Evolutionary conservation across 2,113 vertebrate genomes (phyloP).

Genomic region (Geothlypis trichas): DNA sequence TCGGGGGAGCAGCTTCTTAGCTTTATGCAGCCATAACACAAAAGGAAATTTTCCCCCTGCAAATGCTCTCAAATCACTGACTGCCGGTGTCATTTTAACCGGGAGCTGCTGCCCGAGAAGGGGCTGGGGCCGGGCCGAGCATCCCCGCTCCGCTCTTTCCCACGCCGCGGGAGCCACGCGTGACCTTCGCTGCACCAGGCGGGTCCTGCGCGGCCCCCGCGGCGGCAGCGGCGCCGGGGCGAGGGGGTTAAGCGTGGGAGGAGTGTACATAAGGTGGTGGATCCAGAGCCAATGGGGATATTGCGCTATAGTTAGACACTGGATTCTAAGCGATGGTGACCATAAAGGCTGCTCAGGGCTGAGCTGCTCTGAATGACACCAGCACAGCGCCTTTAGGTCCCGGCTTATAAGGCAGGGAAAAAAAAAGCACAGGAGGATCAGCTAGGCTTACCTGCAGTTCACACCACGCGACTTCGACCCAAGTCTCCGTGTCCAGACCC

Average conservation of each 20-base stretch:
- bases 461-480: constrained; percentile 98
- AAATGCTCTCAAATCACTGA: rapidly evolving
- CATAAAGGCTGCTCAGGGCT: constrained; percentile 42
- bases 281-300: constrained; percentile 38
- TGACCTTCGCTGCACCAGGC: background rate
- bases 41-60: background rate
- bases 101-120: background rate
- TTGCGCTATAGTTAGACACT: constrained; percentile 65
- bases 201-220: background rate
- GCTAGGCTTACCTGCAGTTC: constrained; percentile 91
- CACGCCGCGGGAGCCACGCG: background rate
- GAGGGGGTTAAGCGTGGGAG: constrained; percentile 55
- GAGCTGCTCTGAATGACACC: constrained; percentile 2
- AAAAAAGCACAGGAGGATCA: background rate
- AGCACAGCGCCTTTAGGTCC: background rate
- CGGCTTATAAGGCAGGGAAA: background rate
- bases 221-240: background rate
- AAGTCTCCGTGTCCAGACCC: constrained; percentile 96
- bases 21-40: rapidly evolving
- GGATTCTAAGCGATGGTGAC: constrained; percentile 37
- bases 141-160: background rate
- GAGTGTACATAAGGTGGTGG: constrained; percentile 54
- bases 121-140: background rate
- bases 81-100: rapidly evolving
- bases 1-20: background rate